Evolutionary conservation across 1,140 invertebrate species (phyloP).

Genomic region (Pissodes strobi): DNA sequence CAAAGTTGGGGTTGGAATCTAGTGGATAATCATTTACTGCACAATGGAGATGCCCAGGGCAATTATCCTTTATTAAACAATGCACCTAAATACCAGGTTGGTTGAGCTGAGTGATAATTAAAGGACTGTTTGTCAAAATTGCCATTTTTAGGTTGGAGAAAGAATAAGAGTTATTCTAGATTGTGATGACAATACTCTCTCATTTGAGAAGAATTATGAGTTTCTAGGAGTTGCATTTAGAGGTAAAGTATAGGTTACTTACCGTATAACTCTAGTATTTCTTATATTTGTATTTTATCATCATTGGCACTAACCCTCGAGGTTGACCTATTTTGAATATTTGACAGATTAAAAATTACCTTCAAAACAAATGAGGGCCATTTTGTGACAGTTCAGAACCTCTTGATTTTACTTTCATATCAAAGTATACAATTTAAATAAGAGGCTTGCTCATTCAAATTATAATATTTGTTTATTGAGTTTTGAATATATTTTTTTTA

Average conservation of each 20-base stretch:
- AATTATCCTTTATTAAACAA: slow-evolving; percentile 96
- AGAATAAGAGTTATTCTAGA: slow-evolving; percentile 95
- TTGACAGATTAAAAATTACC: no score
- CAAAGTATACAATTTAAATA: no score
- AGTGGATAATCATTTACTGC: slow-evolving; percentile 95
- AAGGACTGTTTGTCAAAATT: no score
- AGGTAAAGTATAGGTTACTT: slow-evolving; percentile 62
- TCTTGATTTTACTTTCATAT: no score
- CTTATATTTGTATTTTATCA: slow-evolving; percentile 18
- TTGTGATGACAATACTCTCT: slow-evolving; percentile 95
- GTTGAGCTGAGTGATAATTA: background rate
- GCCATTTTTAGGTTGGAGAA: slow-evolving; percentile 83
- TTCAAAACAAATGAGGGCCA: no score
- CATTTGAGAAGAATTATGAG: slow-evolving; percentile 98
- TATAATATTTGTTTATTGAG: no score
- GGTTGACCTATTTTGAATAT: no score
- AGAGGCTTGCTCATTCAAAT: no score
- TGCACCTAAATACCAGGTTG: slow-evolving; percentile 95
- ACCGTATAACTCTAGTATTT: slow-evolving; percentile 24
- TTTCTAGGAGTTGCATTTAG: slow-evolving; percentile 97
- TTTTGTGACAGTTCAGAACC: no score
- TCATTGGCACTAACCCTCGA: no score
- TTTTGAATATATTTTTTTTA: no score
- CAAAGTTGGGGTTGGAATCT: slow-evolving; percentile 99
- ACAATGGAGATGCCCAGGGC: slow-evolving; percentile 95